Evolutionary conservation across 2,113 vertebrate genomes (phyloP), one percentile per base, ranked within the genome.

Genomic region (Sphaerodactylus townsendi): DNA sequence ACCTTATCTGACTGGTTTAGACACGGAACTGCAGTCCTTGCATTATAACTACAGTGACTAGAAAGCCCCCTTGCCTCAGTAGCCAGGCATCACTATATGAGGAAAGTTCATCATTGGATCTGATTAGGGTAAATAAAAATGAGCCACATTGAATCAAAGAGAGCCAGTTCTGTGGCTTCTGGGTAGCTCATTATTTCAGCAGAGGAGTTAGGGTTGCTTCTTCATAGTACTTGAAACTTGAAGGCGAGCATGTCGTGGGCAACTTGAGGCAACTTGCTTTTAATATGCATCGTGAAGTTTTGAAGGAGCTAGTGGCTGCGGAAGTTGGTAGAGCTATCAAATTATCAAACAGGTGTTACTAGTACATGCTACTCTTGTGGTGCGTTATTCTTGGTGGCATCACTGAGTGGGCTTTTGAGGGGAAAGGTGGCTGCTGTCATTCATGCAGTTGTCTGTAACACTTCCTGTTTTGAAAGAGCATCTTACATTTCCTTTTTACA

Each of bases 381-480:
- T 65, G 10, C 19, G 70, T 30, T 71, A 33, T 70, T 44, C 4
- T 2, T 48, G 3, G 8, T 59, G 65, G n/a, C 66, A 41, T 15
- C 35, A 68, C 5, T 10, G 33, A 66, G 41, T 37, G 13, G 28
- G 79, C 19, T 33, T 39, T 23, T 21, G 33, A 23, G 35, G 25
- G 37, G 68, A 10, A 35, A 7, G 33, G 10, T 30, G 13, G 65
- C 33, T 46, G 21, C 23, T 50, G 19, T 74, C 44, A 74, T 80
- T 79, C 65, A n/a, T 74, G 19, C 13, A 30, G n/a, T 62, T 75
- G 9, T 23, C 6, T 78, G 7, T 53, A 82, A 74, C 10, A 69
- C 30, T 86, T 72, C 85, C 41, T 82, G 41, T 78, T 82, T 64
- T 82, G 74, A 86, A 82, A 86, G 19, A 41, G 23, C 37, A n/a